Conservation (phyloP, 2,888 invertebrate genomes). For the Vandiemenella viatica region DNA sequence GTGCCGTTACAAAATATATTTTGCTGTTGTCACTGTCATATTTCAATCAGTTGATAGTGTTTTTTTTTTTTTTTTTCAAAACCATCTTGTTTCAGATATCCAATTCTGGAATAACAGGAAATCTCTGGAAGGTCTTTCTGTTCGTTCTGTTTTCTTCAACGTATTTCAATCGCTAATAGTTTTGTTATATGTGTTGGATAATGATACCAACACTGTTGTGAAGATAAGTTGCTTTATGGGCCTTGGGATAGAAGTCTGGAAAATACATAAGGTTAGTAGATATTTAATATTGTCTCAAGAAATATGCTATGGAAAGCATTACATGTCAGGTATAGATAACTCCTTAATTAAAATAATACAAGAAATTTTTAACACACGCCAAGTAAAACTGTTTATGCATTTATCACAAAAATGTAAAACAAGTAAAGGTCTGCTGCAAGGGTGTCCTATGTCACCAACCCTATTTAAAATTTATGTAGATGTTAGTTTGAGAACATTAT, state of each 20-base stretch:
- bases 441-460: too few relatives aligned
- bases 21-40: too few relatives aligned
- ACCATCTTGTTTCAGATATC: conserved; percentile 53
- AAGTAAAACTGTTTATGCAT: too few relatives aligned
- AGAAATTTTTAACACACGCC: too few relatives aligned
- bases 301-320: neutral
- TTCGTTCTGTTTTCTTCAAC: conserved; percentile 94
- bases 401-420: too few relatives aligned
- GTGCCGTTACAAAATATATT: too few relatives aligned
- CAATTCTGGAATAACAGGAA: conserved; percentile 99
- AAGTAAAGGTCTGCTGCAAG: too few relatives aligned
- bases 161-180: conserved; percentile 95
- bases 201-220: conserved; percentile 95
- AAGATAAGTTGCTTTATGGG: conserved; percentile 89
- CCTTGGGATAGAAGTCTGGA: conserved; percentile 94
- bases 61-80: too few relatives aligned
- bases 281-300: neutral
- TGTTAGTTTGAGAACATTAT: too few relatives aligned
- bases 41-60: too few relatives aligned
- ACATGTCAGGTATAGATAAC: neutral
- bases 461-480: too few relatives aligned
- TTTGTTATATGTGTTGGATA: conserved; percentile 89
- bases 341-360: too few relatives aligned
- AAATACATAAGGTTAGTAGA: conserved; percentile 70
- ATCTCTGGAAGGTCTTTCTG: conserved; percentile 91